phyloP scores from a whole-genome alignment of 53 echinoderm and acorn worm genomes.

The Arbacia lixula region DNA sequence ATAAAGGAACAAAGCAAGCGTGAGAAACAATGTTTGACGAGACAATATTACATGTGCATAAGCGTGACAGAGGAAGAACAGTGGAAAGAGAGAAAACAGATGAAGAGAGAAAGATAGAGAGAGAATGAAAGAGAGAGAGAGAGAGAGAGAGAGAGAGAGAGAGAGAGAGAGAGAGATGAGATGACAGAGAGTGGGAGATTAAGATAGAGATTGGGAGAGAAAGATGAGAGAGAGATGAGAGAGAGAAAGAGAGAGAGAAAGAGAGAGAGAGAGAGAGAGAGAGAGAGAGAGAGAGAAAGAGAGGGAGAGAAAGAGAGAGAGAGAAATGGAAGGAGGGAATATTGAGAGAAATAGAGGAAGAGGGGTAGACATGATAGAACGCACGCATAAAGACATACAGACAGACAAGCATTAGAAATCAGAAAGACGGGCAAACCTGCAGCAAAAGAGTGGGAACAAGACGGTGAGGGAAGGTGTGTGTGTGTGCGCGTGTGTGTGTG shows the following conservation, averaged over 20 bases:
- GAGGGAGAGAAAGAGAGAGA: not conserved
- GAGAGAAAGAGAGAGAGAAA: not conserved
- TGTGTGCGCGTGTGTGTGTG: no score
- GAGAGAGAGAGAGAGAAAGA: not conserved
- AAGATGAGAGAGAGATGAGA: not conserved
- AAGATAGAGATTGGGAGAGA: not conserved
- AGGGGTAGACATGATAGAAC: constrained; percentile 14
- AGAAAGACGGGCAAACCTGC: no score
- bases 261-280: not conserved
- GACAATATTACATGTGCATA: not conserved
- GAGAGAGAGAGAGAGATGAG: not conserved
- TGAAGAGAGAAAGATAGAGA: not conserved
- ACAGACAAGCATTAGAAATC: no score
- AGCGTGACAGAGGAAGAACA: not conserved
- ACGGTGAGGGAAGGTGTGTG: no score
- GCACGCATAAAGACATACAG: no score
- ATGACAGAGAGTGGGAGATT: not conserved
- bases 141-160: not conserved
- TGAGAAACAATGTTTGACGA: no score
- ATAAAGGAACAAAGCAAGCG: no score
- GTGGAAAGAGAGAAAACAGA: not conserved
- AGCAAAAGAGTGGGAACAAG: no score
- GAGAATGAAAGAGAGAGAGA: not conserved
- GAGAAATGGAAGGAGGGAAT: not conserved
- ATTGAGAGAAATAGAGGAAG: not conserved